Percentiles rank a stretch among this genome's conserved stretches.
Conservation (phyloP, 1,140 invertebrate species). For the Ephestia elutella region DNA sequence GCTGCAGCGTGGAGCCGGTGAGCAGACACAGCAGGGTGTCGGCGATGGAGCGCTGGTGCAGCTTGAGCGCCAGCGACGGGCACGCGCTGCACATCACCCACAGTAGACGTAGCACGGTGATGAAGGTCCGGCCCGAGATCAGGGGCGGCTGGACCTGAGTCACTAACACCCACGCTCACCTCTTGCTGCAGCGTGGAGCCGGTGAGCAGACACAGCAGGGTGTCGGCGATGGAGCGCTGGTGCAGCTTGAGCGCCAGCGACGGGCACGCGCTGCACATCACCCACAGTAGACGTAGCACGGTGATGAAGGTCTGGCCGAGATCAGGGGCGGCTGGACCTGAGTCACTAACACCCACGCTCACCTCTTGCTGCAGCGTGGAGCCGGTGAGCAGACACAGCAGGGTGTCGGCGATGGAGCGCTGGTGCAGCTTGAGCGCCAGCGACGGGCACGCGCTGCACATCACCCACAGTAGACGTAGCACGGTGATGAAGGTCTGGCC, state of each 20-base stretch:
- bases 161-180: no score
- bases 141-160: no score
- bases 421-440: slow-evolving; percentile 92
- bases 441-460: slow-evolving; percentile 95
- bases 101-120: slow-evolving; percentile 95
- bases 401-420: slow-evolving; percentile 95
- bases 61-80: slow-evolving; percentile 91
- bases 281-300: no score
- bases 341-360: no score
- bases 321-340: no score
- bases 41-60: slow-evolving; percentile 96
- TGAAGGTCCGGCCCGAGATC: slow-evolving; percentile 96
- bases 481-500: slow-evolving; percentile 97
- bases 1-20: slow-evolving; percentile 86
- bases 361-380: slow-evolving; percentile 88
- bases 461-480: slow-evolving; percentile 94
- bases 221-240: no score
- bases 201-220: no score
- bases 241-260: no score
- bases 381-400: slow-evolving; percentile 93
- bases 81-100: slow-evolving; percentile 96
- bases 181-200: no score
- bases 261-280: no score
- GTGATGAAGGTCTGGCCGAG: no score
- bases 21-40: slow-evolving; percentile 94